phyloP scores from a whole-genome alignment of 2,113 vertebrate species.

The Circaetus cinerascens region DNA sequence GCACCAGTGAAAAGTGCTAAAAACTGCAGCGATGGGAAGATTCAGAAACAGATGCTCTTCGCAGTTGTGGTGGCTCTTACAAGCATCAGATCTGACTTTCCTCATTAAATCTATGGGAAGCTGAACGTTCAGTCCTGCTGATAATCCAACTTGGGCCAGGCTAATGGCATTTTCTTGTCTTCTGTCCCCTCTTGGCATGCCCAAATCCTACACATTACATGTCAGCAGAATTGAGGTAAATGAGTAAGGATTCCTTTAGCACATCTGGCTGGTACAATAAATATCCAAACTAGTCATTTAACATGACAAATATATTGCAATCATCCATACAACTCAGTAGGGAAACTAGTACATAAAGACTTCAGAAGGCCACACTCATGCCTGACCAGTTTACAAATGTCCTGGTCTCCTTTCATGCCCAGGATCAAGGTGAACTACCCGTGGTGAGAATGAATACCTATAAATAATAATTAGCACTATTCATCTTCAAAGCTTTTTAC shows the following conservation, averaged over 20 bases:
- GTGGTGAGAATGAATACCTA: not conserved
- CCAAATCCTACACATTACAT: not conserved
- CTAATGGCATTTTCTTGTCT: not conserved
- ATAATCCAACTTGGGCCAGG: not conserved
- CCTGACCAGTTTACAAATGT: conserved; percentile 1
- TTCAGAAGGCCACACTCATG: not conserved
- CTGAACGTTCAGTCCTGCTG: not conserved
- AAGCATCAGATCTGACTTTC: not conserved
- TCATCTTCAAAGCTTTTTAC: conserved; percentile 42
- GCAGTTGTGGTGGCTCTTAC: not conserved
- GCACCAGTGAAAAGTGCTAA: not conserved
- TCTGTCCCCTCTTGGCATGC: not conserved
- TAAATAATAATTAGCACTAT: conserved; percentile 42
- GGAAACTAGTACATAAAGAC: not conserved
- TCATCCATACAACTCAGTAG: not conserved
- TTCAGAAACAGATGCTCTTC: not conserved
- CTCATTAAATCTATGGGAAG: not conserved
- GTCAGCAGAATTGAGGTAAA: not conserved
- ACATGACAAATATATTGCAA: not conserved
- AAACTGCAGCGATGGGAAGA: not conserved
- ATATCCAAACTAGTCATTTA: not conserved
- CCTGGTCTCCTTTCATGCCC: conserved; percentile 23
- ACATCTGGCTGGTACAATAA: not conserved
- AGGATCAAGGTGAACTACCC: conserved; percentile 13
- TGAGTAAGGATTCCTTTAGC: not conserved